These are phyloP conservation scores for Emydoidea blandingii DNA, from an alignment of 2,797 vertebrate species.

Conservation along the genomic window DNA sequence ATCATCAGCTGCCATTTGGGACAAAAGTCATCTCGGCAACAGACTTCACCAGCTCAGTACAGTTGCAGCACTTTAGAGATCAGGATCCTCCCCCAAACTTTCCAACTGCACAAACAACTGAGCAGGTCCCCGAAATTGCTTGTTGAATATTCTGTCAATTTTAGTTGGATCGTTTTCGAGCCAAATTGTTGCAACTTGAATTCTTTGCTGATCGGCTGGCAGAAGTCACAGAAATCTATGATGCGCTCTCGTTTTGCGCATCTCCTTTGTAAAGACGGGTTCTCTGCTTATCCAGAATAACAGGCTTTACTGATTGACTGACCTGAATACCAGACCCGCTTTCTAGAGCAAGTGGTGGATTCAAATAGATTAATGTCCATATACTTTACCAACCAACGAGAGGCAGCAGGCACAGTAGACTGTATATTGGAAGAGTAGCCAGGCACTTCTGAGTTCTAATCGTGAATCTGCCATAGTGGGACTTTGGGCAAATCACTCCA, in stretches of 20 bases:
- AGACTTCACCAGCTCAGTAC: constrained; percentile 15
- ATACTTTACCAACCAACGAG: neutral
- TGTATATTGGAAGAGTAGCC: neutral
- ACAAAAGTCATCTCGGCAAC: constrained; percentile 9
- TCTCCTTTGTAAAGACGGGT: rapidly evolving
- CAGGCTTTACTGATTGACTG: neutral
- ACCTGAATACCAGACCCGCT: neutral
- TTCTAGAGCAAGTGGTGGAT: neutral
- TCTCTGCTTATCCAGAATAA: neutral
- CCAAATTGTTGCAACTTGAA: neutral
- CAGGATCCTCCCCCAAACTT: neutral
- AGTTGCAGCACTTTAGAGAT: neutral
- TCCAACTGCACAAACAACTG: neutral
- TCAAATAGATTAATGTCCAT: neutral
- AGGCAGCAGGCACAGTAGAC: neutral
- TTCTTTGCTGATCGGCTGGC: neutral
- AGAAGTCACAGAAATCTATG: neutral
- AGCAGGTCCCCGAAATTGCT: neutral
- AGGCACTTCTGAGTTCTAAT: neutral
- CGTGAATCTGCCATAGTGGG: rapidly evolving
- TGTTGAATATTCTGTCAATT: rapidly evolving
- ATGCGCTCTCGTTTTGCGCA: neutral
- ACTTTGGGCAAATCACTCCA: neutral
- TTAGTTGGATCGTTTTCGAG: neutral
- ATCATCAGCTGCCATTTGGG: constrained; percentile 1